A percentile compares a stretch with the other conserved stretches of the same genome.
Conservation (phyloP, 2,888 invertebrate species). For the Allacma fusca region DNA sequence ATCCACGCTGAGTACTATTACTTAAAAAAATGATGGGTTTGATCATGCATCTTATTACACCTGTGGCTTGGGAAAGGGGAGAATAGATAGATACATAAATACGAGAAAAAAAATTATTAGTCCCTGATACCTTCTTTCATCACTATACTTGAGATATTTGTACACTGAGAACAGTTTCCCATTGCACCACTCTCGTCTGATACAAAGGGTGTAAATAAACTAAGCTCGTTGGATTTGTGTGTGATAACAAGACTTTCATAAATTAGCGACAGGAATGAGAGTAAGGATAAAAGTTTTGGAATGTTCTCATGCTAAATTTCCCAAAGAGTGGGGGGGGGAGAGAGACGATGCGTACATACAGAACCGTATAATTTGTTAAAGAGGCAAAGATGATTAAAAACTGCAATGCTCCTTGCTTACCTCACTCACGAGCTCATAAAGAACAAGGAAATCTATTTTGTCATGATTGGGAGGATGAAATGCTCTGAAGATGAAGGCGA, state of each 20-base stretch:
- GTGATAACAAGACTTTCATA: background rate
- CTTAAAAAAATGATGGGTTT: no score
- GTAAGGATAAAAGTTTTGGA: background rate
- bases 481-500: background rate
- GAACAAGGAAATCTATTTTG: conserved; percentile 6
- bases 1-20: no score
- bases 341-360: background rate
- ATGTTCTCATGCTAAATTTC: background rate
- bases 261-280: background rate
- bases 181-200: no score
- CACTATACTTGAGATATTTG: no score
- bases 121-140: no score
- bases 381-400: background rate
- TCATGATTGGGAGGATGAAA: background rate
- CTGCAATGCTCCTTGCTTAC: background rate
- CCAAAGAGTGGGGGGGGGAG: background rate
- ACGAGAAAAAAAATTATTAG: no score
- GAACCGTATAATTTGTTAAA: background rate
- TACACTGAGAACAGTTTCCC: no score
- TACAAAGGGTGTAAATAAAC: no score
- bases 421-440: background rate
- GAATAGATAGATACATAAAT: no score
- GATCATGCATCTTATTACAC: no score
- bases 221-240: no score
- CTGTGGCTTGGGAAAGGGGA: no score